phyloP scores from a whole-genome alignment of 2,888 invertebrate species.

The Exephanes ischioxanthus region DNA sequence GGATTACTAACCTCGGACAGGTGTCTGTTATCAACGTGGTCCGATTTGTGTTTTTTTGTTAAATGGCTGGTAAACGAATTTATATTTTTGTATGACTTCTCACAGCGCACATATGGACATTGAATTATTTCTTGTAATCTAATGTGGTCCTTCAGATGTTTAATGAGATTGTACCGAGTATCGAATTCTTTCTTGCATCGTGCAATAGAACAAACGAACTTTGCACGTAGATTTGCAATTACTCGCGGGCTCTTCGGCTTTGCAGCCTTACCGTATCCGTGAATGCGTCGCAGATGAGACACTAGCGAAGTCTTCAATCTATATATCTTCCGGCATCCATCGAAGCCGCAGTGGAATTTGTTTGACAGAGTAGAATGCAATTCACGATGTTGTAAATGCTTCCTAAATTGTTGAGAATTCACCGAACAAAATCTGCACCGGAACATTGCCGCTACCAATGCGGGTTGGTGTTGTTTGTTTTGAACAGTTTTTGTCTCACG shows the following conservation, averaged over 20 bases:
- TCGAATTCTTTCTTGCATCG: slow-evolving; percentile 48
- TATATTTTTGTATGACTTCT: slow-evolving; percentile 51
- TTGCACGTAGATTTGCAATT: neutral
- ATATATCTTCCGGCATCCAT: slow-evolving; percentile 17
- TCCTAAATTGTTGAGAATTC: slow-evolving; percentile 4
- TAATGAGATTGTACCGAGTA: slow-evolving; percentile 25
- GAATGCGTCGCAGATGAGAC: slow-evolving; percentile 15
- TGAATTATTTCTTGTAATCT: slow-evolving; percentile 34
- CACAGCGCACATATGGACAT: slow-evolving; percentile 52
- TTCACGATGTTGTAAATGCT: slow-evolving; percentile 13
- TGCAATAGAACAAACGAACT: slow-evolving; percentile 33
- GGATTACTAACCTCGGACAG: neutral
- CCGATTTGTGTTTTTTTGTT: slow-evolving; percentile 56
- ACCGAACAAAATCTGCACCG: slow-evolving; percentile 21
- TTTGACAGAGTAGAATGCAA: slow-evolving; percentile 17
- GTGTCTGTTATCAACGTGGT: neutral
- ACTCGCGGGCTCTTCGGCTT: neutral
- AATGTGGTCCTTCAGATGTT: slow-evolving; percentile 65
- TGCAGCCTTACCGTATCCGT: neutral
- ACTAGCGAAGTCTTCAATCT: neutral
- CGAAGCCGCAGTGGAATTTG: slow-evolving; percentile 9
- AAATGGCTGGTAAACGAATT: slow-evolving; percentile 66
- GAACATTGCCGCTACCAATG: neutral
- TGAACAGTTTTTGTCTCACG: neutral
- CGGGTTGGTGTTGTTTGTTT: neutral